These are phyloP conservation scores for Campaea margaritaria DNA, from an alignment of 2,888 invertebrate species.

Conservation along the genomic window DNA sequence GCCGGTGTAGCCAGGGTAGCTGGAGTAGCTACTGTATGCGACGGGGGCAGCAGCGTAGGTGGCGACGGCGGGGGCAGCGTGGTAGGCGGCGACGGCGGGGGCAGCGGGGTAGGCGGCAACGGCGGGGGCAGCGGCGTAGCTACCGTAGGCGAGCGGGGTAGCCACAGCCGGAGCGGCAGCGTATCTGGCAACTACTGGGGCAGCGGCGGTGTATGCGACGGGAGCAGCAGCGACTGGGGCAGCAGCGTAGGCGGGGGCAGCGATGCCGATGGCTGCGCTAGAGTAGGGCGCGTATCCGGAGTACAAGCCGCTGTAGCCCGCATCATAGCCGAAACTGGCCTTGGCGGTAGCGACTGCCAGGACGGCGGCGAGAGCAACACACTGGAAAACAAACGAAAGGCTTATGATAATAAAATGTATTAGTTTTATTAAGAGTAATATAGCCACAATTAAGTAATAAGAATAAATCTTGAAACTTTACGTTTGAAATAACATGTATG, in stretches of 20 bases:
- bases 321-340: conserved; percentile 46
- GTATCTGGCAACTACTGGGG: conserved; percentile 18
- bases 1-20: conserved; percentile 29
- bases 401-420: too few relatives aligned
- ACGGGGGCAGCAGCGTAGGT: conserved; percentile 15
- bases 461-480: too few relatives aligned
- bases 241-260: conserved; percentile 25
- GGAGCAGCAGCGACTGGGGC: conserved; percentile 19
- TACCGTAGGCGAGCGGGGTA: conserved; percentile 14
- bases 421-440: not conserved
- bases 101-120: conserved; percentile 14
- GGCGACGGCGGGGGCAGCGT: conserved; percentile 17
- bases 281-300: conserved; percentile 19
- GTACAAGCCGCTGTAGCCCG: conserved; percentile 27
- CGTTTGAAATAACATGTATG: too few relatives aligned
- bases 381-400: conserved; percentile 47
- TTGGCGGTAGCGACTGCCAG: conserved; percentile 67
- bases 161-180: conserved; percentile 23
- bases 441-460: too few relatives aligned
- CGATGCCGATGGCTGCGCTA: conserved; percentile 15
- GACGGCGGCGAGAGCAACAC: conserved; percentile 51
- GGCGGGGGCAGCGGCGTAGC: conserved; percentile 10
- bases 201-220: conserved; percentile 11
- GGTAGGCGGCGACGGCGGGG: conserved; percentile 14
- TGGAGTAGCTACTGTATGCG: conserved; percentile 13